phyloP scores from a whole-genome alignment of 2,888 invertebrate species.

The Fissipunctia ypsillon region DNA sequence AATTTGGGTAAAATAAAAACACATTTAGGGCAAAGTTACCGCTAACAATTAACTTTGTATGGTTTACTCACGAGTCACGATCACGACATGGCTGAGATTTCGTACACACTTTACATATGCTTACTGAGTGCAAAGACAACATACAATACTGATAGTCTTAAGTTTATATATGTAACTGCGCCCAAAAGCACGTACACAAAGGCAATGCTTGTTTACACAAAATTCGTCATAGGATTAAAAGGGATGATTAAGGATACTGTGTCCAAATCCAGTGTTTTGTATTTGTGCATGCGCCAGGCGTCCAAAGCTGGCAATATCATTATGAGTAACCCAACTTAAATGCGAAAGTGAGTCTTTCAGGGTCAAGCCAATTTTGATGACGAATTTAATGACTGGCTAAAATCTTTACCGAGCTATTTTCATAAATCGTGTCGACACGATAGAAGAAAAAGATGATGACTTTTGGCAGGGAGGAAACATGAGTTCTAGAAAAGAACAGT shows the following conservation, averaged over 20 bases:
- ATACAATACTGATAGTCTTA: background rate
- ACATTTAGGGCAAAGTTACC: conserved; percentile 39
- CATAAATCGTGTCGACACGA: background rate
- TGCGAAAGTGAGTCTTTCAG: conserved; percentile 44
- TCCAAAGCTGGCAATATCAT: background rate
- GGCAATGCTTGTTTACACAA: too few relatives aligned
- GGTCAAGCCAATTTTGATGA: conserved; percentile 42
- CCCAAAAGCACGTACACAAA: background rate
- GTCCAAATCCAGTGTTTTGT: background rate
- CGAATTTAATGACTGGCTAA: conserved; percentile 41
- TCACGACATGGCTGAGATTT: conserved; percentile 37
- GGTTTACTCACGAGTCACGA: conserved; percentile 47
- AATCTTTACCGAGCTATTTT: background rate
- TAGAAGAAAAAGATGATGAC: background rate
- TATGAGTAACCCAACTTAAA: conserved; percentile 33
- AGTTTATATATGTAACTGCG: background rate
- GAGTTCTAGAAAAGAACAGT: background rate
- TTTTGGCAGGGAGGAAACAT: background rate
- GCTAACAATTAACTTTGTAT: conserved; percentile 40
- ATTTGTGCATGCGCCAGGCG: background rate
- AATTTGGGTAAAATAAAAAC: conserved; percentile 41
- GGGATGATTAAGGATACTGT: background rate
- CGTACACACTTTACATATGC: conserved; percentile 24
- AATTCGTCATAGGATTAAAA: background rate
- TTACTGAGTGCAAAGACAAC: conserved; percentile 15